phyloP scores from a whole-genome alignment of 2,797 vertebrate species.

The Synaphobranchus kaupii region DNA sequence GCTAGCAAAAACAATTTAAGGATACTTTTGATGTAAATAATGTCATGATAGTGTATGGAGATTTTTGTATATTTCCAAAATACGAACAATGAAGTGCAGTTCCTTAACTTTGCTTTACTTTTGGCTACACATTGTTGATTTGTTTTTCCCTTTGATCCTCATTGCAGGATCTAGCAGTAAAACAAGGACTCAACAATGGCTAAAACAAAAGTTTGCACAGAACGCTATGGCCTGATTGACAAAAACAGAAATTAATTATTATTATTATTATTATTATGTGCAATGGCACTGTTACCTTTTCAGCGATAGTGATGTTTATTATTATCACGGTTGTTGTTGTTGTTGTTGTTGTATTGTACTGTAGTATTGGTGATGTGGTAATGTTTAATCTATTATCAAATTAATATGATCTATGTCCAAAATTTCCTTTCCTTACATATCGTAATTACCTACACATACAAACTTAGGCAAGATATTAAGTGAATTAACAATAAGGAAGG shows the following conservation, averaged over 20 bases:
- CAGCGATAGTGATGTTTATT: not conserved
- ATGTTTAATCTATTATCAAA: no score
- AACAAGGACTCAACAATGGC: no score
- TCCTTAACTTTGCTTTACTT: not conserved
- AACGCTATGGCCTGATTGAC: not conserved
- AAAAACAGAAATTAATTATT: not conserved
- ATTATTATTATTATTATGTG: not conserved
- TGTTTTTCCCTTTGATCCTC: no score
- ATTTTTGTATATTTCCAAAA: not conserved
- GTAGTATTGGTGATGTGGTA: not conserved
- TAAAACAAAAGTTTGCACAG: not conserved
- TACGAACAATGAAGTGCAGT: not conserved
- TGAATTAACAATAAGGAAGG: no score
- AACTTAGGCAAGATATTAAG: no score
- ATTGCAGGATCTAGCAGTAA: no score
- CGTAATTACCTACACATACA: no score
- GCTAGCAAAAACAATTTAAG: not conserved
- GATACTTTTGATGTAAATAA: not conserved
- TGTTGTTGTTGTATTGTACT: not conserved
- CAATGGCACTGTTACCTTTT: not conserved
- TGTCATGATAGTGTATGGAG: not conserved
- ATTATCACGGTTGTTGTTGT: not conserved
- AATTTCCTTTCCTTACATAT: no score
- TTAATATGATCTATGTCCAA: no score
- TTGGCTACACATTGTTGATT: no score